Base-by-base conservation (phyloP, 2,888 invertebrate genomes). In the Trichopoda pennipes region DNA sequence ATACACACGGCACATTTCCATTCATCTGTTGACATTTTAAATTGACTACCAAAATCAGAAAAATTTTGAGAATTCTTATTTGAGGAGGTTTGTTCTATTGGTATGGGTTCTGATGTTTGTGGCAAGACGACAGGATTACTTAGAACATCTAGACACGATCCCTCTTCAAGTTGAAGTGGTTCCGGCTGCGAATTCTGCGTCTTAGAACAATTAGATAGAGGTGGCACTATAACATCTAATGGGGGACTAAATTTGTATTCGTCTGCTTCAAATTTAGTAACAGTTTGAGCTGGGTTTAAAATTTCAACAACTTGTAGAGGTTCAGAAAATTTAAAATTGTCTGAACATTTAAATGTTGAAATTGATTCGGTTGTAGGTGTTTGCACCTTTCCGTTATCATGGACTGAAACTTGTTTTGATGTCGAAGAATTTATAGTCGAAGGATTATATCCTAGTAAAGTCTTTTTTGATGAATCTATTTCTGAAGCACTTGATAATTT, bases 1-100 rank as follows among this genome's bases (percentile, higher is more conserved):
- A 93, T 91, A 87, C 95, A 95, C 21, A 90, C 91, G 1, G 92
- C 90, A 89, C 95, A 95, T 85, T 94, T 93, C 95, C 95, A 95
- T 21, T 93, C 92, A 61, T 92, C 93, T 23, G 90, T 87, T 1
- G 92, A 88, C 44, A 92, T 92, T 53, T 93, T 94, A 84, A 93
- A 94, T 85, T 90, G 89, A 68, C 90, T 89, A 1, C 89, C 90
- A 69, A 89, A 89, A 4, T 28, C 66, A 35, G 32, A 2, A 0
- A 35, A 14, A 85, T 23, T 68, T 63, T 12, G 55, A 47, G 19
- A 9, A 19, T 1, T 7, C 28, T 53, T 55, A 21, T 55, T 64
- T 14, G 35, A 35, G 28, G 66, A 75, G 7, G 16, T 51, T 38
- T 64, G 14, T 16, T 49, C 56, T 38, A 35, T 3, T 44, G 19